Conservation (phyloP, 2,797 vertebrate genomes). For the Nyctalus aviator region DNA sequence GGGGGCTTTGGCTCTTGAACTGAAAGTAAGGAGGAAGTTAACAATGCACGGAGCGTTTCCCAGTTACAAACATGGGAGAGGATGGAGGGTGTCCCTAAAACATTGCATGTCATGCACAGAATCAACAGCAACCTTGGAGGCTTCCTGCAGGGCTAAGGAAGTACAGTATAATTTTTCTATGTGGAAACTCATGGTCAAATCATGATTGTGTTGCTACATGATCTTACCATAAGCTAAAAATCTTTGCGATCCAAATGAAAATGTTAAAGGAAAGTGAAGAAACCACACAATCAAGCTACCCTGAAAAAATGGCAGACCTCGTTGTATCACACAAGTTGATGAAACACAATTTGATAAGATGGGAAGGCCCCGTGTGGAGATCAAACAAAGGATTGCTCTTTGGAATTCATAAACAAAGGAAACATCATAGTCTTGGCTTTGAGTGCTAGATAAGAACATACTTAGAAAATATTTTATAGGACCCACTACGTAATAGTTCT, state of each 20-base stretch:
- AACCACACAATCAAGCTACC: neutral
- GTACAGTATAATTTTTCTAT: neutral
- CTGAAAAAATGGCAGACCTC: neutral
- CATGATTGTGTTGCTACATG: neutral
- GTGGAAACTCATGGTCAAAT: neutral
- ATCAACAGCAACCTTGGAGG: neutral
- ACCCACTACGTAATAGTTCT: constrained; percentile 52
- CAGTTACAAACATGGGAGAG: neutral
- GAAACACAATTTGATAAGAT: neutral
- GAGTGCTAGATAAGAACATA: constrained; percentile 42
- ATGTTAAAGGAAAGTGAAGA: constrained; percentile 20
- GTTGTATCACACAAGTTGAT: neutral
- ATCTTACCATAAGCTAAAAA: neutral
- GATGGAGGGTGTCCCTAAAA: neutral
- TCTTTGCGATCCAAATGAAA: constrained; percentile 16
- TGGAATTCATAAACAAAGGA: constrained; percentile 38
- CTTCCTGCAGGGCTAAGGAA: neutral
- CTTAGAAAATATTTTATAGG: constrained; percentile 58
- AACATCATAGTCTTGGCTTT: neutral
- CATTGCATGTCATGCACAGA: neutral
- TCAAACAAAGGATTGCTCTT: neutral
- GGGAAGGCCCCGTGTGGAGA: neutral
- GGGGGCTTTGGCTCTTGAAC: neutral
- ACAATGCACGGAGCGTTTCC: neutral
- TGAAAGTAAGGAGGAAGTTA: neutral